Conservation (phyloP, 2,797 vertebrate genomes). For the Danio kyathit region DNA sequence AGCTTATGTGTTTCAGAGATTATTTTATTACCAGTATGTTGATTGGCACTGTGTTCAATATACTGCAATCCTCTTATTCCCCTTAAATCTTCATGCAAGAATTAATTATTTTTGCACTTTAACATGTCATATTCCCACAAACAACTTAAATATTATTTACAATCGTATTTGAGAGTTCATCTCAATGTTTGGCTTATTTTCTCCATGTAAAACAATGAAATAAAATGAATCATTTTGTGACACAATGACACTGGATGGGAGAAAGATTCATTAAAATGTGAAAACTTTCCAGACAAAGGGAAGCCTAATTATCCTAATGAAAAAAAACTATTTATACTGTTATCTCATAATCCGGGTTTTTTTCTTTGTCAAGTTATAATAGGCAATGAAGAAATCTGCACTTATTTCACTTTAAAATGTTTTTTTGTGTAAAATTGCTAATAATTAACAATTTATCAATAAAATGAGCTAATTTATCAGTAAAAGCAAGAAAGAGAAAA, state of each 20-base stretch:
- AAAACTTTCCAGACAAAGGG: neutral
- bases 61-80: neutral
- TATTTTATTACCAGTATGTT: neutral
- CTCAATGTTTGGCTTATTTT: neutral
- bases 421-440: neutral
- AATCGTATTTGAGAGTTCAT: neutral
- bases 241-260: neutral
- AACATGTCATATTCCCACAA: neutral
- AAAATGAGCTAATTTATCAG: too few relatives aligned
- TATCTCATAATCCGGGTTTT: neutral
- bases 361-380: neutral
- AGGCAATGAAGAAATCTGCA: neutral
- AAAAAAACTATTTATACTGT: slow-evolving; percentile 3
- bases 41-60: neutral
- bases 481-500: too few relatives aligned
- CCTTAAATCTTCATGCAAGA: neutral
- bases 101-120: neutral
- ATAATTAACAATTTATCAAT: too few relatives aligned
- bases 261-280: slow-evolving; percentile 6
- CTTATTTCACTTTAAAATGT: neutral
- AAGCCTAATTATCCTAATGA: neutral
- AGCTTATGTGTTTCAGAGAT: neutral
- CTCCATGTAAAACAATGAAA: slow-evolving; percentile 5
- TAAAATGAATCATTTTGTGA: neutral
- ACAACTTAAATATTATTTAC: neutral